phyloP scores from a whole-genome alignment of 2,888 invertebrate genomes.

The Lasius fuliginosus region DNA sequence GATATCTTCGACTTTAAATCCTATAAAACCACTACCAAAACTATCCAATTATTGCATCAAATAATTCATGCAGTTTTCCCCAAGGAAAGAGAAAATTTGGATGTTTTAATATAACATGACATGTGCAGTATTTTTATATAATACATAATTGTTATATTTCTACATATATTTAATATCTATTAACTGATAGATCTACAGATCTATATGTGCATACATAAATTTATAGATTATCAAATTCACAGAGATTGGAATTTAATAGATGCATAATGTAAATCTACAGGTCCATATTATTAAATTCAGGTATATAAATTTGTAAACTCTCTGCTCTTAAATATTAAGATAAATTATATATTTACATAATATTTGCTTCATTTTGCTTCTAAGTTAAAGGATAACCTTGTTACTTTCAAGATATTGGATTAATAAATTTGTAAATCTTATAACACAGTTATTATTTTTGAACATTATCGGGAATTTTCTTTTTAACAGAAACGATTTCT shows the following conservation, averaged over 20 bases:
- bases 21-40: not conserved
- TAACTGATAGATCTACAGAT: not conserved
- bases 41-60: not conserved
- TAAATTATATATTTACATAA: not conserved
- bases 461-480: not conserved
- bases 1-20: not conserved
- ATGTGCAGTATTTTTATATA: not conserved
- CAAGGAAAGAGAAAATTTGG: not conserved
- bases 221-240: not conserved
- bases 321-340: not conserved
- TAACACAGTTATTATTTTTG: not conserved
- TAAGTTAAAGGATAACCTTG: not conserved
- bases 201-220: not conserved
- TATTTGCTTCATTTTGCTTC: not conserved
- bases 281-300: not conserved
- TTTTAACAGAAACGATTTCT: not conserved
- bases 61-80: not conserved
- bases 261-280: not conserved
- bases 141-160: not conserved
- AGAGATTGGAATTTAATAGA: not conserved
- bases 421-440: conserved; percentile 24
- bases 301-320: not conserved
- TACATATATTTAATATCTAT: not conserved
- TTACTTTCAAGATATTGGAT: not conserved
- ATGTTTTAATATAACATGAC: not conserved